Conservation (phyloP, 2,888 invertebrate genomes). For the Tetranychus piercei region DNA sequence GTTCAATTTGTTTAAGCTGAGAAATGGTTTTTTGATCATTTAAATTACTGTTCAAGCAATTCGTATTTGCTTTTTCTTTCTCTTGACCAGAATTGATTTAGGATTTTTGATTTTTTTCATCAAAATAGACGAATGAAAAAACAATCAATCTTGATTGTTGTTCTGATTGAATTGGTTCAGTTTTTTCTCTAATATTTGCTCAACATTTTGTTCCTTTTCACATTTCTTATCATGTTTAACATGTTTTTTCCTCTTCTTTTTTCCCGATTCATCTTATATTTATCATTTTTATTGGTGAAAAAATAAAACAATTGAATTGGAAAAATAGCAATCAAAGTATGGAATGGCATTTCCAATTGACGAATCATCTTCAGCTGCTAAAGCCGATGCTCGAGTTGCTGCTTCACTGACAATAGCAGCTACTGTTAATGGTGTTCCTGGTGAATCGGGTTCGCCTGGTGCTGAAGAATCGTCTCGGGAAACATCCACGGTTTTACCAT, state of each 20-base stretch:
- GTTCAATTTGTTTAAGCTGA: no score
- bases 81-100: background rate
- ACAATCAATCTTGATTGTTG: background rate
- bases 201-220: background rate
- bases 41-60: background rate
- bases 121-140: background rate
- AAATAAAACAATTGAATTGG: conserved; percentile 4
- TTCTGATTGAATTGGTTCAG: background rate
- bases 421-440: background rate
- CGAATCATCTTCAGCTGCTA: conserved; percentile 12
- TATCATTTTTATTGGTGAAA: conserved; percentile 14
- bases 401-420: background rate
- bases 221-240: background rate
- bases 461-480: conserved; percentile 11
- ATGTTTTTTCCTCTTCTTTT: conserved; percentile 8
- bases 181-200: background rate
- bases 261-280: background rate
- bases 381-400: conserved; percentile 6
- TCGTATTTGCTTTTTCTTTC: background rate
- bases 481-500: background rate
- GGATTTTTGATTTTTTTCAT: background rate
- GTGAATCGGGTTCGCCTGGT: conserved; percentile 3
- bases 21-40: no score
- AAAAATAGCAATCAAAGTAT: conserved; percentile 13
- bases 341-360: conserved; percentile 23